Evolutionary conservation across 2,888 invertebrate species (phyloP).

Genomic region (Hetaerina titia): DNA sequence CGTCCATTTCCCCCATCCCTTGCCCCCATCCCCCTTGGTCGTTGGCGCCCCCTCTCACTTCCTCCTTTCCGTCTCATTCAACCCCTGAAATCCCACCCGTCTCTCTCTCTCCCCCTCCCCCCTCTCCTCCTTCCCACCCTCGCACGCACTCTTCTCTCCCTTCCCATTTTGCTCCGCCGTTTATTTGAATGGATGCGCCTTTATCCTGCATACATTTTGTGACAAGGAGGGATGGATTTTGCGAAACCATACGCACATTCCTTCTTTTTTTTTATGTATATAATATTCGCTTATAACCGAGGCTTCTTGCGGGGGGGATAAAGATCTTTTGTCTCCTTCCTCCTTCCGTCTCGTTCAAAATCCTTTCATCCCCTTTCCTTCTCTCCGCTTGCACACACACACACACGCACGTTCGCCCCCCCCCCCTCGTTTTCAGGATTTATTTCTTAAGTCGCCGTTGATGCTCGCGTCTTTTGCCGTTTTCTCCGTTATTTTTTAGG

Average conservation of each 20-base stretch:
- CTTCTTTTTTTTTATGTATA: not conserved
- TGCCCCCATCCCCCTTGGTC: not conserved
- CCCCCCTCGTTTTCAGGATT: not conserved
- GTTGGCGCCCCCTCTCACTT: not conserved
- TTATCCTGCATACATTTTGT: slow-evolving; percentile 4
- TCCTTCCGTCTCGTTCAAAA: slow-evolving; percentile 2
- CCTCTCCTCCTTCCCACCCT: not conserved
- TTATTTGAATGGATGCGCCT: not conserved
- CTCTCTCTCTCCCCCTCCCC: not conserved
- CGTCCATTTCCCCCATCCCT: not conserved
- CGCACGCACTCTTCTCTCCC: not conserved
- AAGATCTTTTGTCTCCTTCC: not conserved
- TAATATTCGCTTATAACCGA: not conserved
- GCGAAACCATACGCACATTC: not conserved
- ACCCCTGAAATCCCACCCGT: not conserved
- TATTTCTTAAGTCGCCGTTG: not conserved
- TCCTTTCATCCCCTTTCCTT: not conserved
- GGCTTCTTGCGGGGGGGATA: not conserved
- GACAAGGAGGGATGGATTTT: not conserved
- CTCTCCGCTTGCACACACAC: not conserved
- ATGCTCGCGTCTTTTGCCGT: not conserved
- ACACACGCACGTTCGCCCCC: not conserved
- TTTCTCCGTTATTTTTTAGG: not conserved
- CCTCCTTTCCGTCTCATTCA: slow-evolving; percentile 17
- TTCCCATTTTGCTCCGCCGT: not conserved